These are phyloP conservation scores for Ascaphus truei DNA, from an alignment of 2,113 vertebrate genomes.

Conservation along the genomic window DNA sequence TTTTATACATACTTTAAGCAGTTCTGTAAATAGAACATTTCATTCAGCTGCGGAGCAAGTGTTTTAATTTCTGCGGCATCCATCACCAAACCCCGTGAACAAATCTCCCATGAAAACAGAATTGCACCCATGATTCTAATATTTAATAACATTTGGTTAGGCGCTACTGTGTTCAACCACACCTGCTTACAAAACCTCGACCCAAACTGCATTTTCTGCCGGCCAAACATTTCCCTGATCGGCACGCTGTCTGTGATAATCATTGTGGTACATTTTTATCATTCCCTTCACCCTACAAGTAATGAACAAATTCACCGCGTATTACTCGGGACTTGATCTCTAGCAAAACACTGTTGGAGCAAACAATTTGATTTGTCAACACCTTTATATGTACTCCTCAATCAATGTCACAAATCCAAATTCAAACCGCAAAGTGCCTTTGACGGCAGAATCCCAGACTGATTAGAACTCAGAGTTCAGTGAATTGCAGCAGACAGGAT, in stretches of 20 bases:
- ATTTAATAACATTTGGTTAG: slow-evolving; percentile 39
- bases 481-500: slow-evolving; percentile 98
- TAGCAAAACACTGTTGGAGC: slow-evolving; percentile 99
- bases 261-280: slow-evolving; percentile 79
- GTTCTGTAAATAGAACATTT: not conserved
- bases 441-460: slow-evolving; percentile 98
- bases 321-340: slow-evolving; percentile 99
- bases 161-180: slow-evolving; percentile 29
- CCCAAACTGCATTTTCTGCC: slow-evolving; percentile 53
- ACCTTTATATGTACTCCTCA: slow-evolving; percentile 98
- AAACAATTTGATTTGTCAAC: slow-evolving; percentile 99
- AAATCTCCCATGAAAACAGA: not conserved
- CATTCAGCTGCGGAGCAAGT: too few species aligned
- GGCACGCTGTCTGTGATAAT: slow-evolving; percentile 62
- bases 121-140: too few species aligned
- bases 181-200: slow-evolving; percentile 32
- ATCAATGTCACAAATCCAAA: slow-evolving; percentile 99
- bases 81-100: not conserved
- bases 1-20: too few species aligned
- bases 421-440: slow-evolving; percentile 99
- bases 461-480: slow-evolving; percentile 97
- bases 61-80: not conserved
- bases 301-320: slow-evolving; percentile 99
- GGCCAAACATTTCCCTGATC: slow-evolving; percentile 59
- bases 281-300: slow-evolving; percentile 78